phyloP scores from a whole-genome alignment of 2,113 vertebrate genomes.

The Hyla sarda region DNA sequence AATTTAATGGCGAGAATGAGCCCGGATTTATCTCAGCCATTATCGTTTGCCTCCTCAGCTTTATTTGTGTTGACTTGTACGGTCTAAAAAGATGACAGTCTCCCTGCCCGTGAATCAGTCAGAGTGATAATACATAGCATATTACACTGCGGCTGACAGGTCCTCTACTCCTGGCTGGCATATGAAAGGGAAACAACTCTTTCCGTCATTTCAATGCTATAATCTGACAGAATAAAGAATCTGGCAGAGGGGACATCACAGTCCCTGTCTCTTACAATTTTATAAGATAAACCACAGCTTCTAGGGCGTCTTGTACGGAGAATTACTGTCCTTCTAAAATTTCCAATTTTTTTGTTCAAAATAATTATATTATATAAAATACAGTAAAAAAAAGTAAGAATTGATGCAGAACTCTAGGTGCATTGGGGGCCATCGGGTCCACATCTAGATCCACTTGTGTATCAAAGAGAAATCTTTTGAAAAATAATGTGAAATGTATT shows the following conservation, averaged over 20 bases:
- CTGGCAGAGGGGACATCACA: constrained; percentile 90
- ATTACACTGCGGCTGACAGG: constrained; percentile 91
- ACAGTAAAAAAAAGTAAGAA: too few relatives aligned
- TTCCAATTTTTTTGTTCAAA: not conserved
- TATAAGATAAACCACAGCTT: constrained; percentile 90
- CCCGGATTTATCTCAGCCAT: constrained; percentile 92
- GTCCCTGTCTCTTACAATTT: constrained; percentile 98
- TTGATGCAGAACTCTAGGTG: too few relatives aligned
- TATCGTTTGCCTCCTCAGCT: constrained; percentile 92
- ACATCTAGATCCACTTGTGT: too few relatives aligned
- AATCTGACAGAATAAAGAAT: constrained; percentile 96
- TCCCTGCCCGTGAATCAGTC: constrained; percentile 88
- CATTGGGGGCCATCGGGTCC: too few relatives aligned
- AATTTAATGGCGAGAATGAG: constrained; percentile 93
- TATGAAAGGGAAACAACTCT: constrained; percentile 84
- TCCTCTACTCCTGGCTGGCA: constrained; percentile 87
- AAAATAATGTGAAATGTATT: too few relatives aligned
- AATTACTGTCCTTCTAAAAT: constrained; percentile 99
- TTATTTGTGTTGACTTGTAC: constrained; percentile 99
- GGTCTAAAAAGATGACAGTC: constrained; percentile 95
- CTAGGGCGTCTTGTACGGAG: constrained; percentile 90
- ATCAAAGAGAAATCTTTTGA: too few relatives aligned
- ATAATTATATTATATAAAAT: not conserved
- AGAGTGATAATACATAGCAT: constrained; percentile 91
- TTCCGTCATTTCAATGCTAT: constrained; percentile 94